A percentile compares a stretch with the other conserved stretches of the same genome.
These are phyloP conservation scores for Halesus radiatus DNA, from an alignment of 1,140 invertebrate species.

Conservation along the genomic window DNA sequence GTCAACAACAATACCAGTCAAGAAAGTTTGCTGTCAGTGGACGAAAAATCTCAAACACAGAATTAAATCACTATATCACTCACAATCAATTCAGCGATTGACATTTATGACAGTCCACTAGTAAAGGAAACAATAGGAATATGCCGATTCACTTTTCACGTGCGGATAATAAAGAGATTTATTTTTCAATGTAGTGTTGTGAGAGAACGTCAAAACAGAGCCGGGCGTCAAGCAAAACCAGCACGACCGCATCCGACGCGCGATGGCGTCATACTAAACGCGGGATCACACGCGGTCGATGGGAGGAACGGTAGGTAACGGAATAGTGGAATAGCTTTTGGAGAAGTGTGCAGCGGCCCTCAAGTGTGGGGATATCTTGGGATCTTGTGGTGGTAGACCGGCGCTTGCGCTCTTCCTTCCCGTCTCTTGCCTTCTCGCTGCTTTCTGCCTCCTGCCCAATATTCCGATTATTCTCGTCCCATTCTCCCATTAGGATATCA, in stretches of 20 bases:
- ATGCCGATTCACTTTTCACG: conserved; percentile 18
- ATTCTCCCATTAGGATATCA: conserved; percentile 28
- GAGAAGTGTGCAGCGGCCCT: conserved; percentile 24
- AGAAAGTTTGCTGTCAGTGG: conserved; percentile 37
- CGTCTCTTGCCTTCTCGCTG: too few relatives aligned
- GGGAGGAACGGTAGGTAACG: conserved; percentile 37
- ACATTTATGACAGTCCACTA: neutral
- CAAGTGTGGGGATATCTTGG: conserved; percentile 34
- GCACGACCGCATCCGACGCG: conserved; percentile 41
- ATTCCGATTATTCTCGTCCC: conserved; percentile 28
- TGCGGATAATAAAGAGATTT: conserved; percentile 16
- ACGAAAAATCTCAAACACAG: conserved; percentile 26
- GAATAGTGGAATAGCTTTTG: conserved; percentile 36
- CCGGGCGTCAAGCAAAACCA: neutral
- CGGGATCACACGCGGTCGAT: conserved; percentile 46
- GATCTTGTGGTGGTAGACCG: conserved; percentile 23
- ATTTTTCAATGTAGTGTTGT: conserved; percentile 25
- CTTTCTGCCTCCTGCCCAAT: conserved; percentile 13
- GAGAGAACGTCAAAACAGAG: neutral
- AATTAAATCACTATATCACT: conserved; percentile 35
- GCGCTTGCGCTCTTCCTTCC: conserved; percentile 20
- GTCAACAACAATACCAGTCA: conserved; percentile 20
- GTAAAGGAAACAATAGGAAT: conserved; percentile 3
- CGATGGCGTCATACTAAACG: conserved; percentile 48
- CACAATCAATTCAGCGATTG: conserved; percentile 17